phyloP scores from a whole-genome alignment of 1,140 invertebrate genomes.

The Drosophila kepulauana region DNA sequence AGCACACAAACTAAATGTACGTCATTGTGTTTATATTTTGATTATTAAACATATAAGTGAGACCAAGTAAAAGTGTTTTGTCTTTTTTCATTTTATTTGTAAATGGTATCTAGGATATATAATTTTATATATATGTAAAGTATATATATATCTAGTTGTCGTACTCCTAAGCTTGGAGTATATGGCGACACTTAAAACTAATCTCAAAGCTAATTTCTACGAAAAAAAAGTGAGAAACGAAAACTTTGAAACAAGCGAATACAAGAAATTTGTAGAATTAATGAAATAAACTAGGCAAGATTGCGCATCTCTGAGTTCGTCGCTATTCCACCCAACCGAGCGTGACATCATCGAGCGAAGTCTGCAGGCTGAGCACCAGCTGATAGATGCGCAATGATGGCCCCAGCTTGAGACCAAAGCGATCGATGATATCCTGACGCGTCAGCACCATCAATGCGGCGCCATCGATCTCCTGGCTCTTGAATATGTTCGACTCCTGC shows the following conservation, averaged over 20 bases:
- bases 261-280: too few relatives aligned
- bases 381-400: conserved; percentile 74
- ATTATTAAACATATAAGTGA: conserved; percentile 9
- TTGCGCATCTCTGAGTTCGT: neutral
- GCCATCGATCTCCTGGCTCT: conserved; percentile 78
- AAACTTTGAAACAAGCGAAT: too few relatives aligned
- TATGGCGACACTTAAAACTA: too few relatives aligned
- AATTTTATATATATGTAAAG: too few relatives aligned
- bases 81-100: neutral
- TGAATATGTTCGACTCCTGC: conserved; percentile 63
- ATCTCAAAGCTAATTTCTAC: too few relatives aligned
- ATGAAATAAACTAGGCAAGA: too few relatives aligned
- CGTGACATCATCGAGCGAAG: conserved; percentile 48
- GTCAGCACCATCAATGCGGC: conserved; percentile 70
- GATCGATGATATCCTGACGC: conserved; percentile 71
- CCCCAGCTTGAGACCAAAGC: conserved; percentile 75
- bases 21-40: neutral
- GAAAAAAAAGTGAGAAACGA: too few relatives aligned
- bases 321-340: conserved; percentile 44
- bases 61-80: conserved; percentile 1
- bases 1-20: neutral
- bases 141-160: too few relatives aligned
- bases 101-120: too few relatives aligned
- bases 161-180: too few relatives aligned
- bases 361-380: conserved; percentile 67